Percentiles rank a stretch among this genome's conserved stretches.
Evolutionary conservation across 2,888 invertebrate species (phyloP).

Genomic region (Luperina testacea): DNA sequence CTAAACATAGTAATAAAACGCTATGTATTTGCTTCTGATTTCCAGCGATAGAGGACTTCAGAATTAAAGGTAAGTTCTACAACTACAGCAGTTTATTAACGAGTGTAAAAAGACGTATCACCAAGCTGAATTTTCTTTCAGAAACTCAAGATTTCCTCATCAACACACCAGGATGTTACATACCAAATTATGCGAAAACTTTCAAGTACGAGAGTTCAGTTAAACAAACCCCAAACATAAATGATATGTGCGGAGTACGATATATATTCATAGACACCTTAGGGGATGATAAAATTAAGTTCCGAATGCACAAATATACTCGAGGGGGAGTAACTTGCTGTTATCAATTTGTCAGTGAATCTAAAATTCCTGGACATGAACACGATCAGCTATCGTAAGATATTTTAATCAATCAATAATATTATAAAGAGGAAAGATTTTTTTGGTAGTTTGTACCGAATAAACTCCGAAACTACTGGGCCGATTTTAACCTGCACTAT

Average conservation of each 20-base stretch:
- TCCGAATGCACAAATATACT: conserved; percentile 67
- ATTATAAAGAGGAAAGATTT: too few relatives aligned
- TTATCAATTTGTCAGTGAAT: conserved; percentile 71
- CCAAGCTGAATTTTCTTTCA: conserved; percentile 26
- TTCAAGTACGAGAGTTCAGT: conserved; percentile 64
- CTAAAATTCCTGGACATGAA: conserved; percentile 62
- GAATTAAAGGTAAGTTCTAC: conserved; percentile 17
- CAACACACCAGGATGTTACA: conserved; percentile 77
- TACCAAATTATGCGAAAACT: conserved; percentile 76
- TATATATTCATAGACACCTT: conserved; percentile 71
- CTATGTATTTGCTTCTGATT: not conserved
- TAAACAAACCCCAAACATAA: conserved; percentile 31
- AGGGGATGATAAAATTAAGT: conserved; percentile 64
- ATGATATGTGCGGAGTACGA: conserved; percentile 69
- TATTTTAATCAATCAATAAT: not conserved
- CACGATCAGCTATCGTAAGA: conserved; percentile 72
- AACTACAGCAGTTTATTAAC: not conserved
- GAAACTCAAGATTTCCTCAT: conserved; percentile 67
- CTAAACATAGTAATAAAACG: not conserved
- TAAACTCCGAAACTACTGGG: too few relatives aligned
- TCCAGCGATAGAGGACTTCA: conserved; percentile 24
- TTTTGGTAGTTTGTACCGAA: too few relatives aligned
- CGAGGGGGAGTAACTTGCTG: conserved; percentile 71
- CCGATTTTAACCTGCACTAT: not conserved
- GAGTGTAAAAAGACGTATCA: not conserved